Conservation (phyloP, 2,888 invertebrate genomes). For the Acrobasis consociella region DNA sequence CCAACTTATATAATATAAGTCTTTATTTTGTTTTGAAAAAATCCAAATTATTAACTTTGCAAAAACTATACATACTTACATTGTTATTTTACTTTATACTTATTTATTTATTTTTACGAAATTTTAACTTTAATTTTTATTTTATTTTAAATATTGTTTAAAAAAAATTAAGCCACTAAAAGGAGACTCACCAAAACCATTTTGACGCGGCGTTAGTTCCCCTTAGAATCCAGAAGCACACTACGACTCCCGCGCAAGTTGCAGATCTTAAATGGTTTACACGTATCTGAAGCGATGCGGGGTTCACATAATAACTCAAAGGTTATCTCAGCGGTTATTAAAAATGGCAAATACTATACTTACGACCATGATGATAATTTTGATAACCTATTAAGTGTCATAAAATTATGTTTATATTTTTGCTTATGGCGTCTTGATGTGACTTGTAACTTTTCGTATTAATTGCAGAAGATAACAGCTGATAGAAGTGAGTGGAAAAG, state of each 20-base stretch:
- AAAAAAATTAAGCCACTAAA: background rate
- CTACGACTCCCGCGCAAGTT: conserved; percentile 8
- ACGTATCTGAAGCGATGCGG: conserved; percentile 13
- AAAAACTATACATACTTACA: too few relatives aligned
- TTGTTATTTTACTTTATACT: too few relatives aligned
- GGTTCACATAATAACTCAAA: conserved; percentile 13
- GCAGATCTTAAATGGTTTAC: conserved; percentile 25
- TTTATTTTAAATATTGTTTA: too few relatives aligned
- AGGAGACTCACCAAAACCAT: conserved; percentile 20
- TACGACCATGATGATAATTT: background rate
- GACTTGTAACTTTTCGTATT: too few relatives aligned
- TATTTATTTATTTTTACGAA: too few relatives aligned
- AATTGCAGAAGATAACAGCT: too few relatives aligned
- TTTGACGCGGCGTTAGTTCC: conserved; percentile 6
- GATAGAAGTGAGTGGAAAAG: too few relatives aligned
- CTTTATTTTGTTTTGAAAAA: too few relatives aligned
- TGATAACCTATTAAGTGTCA: background rate
- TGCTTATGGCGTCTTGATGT: background rate
- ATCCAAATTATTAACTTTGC: too few relatives aligned
- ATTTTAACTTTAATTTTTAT: too few relatives aligned
- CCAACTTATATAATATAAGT: too few relatives aligned
- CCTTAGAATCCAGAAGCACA: background rate
- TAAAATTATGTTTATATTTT: background rate
- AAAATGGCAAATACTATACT: conserved; percentile 16
- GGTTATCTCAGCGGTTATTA: conserved; percentile 24